Base-by-base conservation (phyloP, 2,888 invertebrate genomes). In the Hedychridium roseum region DNA sequence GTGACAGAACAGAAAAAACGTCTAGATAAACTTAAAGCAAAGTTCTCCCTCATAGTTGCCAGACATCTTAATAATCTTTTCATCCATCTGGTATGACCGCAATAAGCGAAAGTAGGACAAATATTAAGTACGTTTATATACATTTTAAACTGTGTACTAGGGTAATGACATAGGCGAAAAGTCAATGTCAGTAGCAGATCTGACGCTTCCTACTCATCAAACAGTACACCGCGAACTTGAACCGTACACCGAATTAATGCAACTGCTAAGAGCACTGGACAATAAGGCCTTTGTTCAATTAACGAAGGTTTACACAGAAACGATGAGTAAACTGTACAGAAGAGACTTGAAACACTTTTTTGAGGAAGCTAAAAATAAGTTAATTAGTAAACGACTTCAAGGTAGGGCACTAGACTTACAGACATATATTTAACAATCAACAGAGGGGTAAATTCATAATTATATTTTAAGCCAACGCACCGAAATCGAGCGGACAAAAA, bases 21-120 rank as follows among this genome's bases (percentile, higher is more conserved):
- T 32, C 87, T 92, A 59, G 89, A 90, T 54, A 90, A 89, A 70
- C 85, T 90, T 70, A 88, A 88, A 71, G 85, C 86, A 26, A 88
- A 88, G 74, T 94, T 94, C 77, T 90, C 94, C 1, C 86, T 89
- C 44, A 88, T 90, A 32, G 86, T 97, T 42, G 90, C 91, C 50
- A 86, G 95, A 14, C 95, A 97, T 79, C 83, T 98, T 39, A 96
- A 96, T 78, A 97, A 97, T 82, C 84, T 94, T 40, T 94, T 98
- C 65, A 94, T 96, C 70, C 95, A 97, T 81, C 87, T 95, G 82
- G 96, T 78, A 66, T 18, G 41, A n/a, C n/a, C n/a, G n/a, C n/a
- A n/a, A n/a, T n/a, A n/a, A n/a, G n/a, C n/a, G n/a, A n/a, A n/a
- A n/a, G n/a, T n/a, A n/a, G n/a, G n/a, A n/a, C n/a, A n/a, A n/a